Conservation (phyloP, 1,140 invertebrate genomes). For the Probaryconus sp. region DNA sequence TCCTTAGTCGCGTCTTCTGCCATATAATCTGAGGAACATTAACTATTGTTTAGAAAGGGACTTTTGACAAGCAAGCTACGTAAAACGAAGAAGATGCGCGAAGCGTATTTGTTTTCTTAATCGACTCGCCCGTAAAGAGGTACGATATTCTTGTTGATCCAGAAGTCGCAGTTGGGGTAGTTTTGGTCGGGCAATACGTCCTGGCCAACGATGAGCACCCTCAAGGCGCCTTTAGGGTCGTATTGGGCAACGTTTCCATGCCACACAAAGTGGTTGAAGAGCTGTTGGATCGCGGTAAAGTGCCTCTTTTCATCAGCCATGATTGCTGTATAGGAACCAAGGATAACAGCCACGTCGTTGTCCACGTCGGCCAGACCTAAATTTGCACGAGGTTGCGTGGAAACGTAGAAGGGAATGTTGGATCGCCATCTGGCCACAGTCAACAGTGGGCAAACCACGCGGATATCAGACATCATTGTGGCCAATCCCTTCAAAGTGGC, state of each 20-base stretch:
- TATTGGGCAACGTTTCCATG: constrained; percentile 82
- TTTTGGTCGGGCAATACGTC: constrained; percentile 81
- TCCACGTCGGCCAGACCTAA: constrained; percentile 82
- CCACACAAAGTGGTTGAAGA: constrained; percentile 89
- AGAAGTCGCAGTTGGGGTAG: constrained; percentile 86
- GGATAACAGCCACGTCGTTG: constrained; percentile 86
- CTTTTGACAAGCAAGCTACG: constrained; percentile 33
- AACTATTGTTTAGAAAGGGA: constrained; percentile 36
- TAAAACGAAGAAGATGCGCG: constrained; percentile 12
- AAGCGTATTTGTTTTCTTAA: constrained; percentile 65
- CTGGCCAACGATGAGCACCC: constrained; percentile 83
- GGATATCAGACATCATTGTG: constrained; percentile 87
- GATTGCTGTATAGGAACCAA: constrained; percentile 85
- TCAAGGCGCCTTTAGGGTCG: constrained; percentile 75
- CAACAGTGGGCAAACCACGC: constrained; percentile 87
- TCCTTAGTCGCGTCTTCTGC: constrained; percentile 13
- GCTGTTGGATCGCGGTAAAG: constrained; percentile 86
- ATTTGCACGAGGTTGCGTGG: constrained; percentile 80
- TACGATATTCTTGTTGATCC: constrained; percentile 86
- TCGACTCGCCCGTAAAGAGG: constrained; percentile 83
- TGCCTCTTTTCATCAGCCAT: constrained; percentile 85
- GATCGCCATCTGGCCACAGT: constrained; percentile 80
- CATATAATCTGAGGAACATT: constrained; percentile 30
- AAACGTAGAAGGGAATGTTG: constrained; percentile 85
- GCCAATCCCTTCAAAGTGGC: constrained; percentile 82